phyloP scores from a whole-genome alignment of 2,888 invertebrate species.

The Dichetophora obliterata region DNA sequence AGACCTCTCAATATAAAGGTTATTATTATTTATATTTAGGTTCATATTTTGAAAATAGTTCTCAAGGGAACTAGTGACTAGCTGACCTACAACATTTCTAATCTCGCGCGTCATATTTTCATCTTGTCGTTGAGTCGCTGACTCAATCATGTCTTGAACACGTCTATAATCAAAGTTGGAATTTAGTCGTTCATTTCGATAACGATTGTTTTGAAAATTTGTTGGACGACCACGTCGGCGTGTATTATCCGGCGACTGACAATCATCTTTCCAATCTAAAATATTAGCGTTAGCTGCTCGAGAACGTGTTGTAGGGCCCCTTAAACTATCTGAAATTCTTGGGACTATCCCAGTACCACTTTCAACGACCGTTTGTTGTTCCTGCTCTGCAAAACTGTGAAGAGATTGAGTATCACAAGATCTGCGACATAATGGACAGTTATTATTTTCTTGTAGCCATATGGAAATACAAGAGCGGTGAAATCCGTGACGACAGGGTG shows the following conservation, averaged over 20 bases:
- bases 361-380: background rate
- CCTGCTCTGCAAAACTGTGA: background rate
- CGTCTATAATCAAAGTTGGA: background rate
- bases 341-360: no score
- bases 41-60: background rate
- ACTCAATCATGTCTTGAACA: background rate
- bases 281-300: background rate
- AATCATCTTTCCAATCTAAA: background rate
- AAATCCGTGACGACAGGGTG: background rate
- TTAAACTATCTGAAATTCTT: background rate
- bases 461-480: background rate
- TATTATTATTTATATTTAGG: background rate
- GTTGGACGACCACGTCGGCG: background rate
- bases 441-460: background rate
- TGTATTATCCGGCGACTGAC: background rate
- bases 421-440: background rate
- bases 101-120: background rate
- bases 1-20: background rate
- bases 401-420: background rate
- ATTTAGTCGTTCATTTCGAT: background rate
- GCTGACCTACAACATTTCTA: background rate
- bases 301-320: background rate
- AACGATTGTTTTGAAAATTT: no score
- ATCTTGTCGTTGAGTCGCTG: background rate
- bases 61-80: conserved; percentile 4